Evolutionary conservation across 2,888 invertebrate species (phyloP), one percentile per base, ranked within the genome.

Genomic region (Lepetodrilus schrolli): DNA sequence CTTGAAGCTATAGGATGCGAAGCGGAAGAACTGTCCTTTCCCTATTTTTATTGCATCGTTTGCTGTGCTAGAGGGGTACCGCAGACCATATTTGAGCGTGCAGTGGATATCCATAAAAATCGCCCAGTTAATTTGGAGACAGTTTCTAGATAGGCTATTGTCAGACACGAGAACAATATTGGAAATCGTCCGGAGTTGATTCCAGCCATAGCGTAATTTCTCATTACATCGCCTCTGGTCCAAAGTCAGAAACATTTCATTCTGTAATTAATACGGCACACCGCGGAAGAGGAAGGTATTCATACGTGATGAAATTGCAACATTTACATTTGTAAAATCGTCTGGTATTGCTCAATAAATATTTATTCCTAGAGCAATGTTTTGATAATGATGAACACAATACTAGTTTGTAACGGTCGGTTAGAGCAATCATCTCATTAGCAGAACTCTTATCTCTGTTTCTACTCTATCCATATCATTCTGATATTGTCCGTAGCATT

Each of bases 101-200:
- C 26, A 17, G 58, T 13, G 34, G n/a, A 26, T 10, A 26, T 58
- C 30, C 26, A 58, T 58, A 58, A 58, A n/a, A 30, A 58, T 58
- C 30, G 58, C 30, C 58, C 58, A 58, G 58, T 58, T 58, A 58
- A 58, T 58, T 58, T 58, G 58, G 30, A 58, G 30, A 58, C 58
- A 58, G n/a, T 58, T 58, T 34, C n/a, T 23, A n/a, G n/a, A 58
- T 58, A 34, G 34, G 58, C 58, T 30, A 58, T 58, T 58, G 58
- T 30, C 17, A 26, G 58, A 58, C 26, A 58, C 13, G 43, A 43
- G 4, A 17, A 7, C 4, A 17, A 43, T 43, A 43, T 43, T 43
- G 17, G 43, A 43, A 43, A 13, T 17, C 17, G 43, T 17, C 43
- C 4, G 43, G 4, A 43, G 43, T 43, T 17, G 4, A 43, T 7